A percentile compares a stretch with the other conserved stretches of the same genome.
phyloP scores from a whole-genome alignment of 2,888 invertebrate species.

The Cantharis rustica region DNA sequence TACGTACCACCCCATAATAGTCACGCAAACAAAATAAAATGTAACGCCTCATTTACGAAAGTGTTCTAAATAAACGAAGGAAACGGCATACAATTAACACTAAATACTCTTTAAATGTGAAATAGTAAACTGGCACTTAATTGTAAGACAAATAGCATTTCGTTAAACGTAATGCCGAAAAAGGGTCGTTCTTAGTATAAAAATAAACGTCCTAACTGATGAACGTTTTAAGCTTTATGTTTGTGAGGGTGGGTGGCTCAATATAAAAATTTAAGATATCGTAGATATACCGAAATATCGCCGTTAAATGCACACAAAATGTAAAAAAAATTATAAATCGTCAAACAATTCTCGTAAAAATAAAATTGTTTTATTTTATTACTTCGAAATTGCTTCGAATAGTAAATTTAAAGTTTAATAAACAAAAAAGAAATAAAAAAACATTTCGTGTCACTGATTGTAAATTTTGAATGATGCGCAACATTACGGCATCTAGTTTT shows the following conservation, averaged over 20 bases:
- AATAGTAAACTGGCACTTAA: conserved; percentile 5
- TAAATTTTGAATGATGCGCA: neutral
- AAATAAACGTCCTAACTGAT: neutral
- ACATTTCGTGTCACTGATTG: neutral
- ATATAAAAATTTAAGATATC: neutral
- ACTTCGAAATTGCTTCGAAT: neutral
- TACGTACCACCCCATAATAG: neutral
- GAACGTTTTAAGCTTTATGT: neutral
- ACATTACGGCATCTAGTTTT: no score
- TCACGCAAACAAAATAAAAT: neutral
- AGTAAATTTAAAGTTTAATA: neutral
- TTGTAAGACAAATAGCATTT: conserved; percentile 6
- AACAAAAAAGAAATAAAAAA: neutral
- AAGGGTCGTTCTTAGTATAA: neutral
- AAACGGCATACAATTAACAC: conserved; percentile 3
- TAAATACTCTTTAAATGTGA: conserved; percentile 4
- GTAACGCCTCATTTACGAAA: neutral
- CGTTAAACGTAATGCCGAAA: neutral
- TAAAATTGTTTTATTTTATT: neutral
- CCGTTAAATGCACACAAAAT: neutral
- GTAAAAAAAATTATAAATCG: neutral
- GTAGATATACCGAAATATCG: neutral
- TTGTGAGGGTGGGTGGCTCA: neutral
- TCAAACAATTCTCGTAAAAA: neutral
- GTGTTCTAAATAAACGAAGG: neutral